Conservation (phyloP, 1,140 invertebrate species). For the Bombyx mandarina region DNA sequence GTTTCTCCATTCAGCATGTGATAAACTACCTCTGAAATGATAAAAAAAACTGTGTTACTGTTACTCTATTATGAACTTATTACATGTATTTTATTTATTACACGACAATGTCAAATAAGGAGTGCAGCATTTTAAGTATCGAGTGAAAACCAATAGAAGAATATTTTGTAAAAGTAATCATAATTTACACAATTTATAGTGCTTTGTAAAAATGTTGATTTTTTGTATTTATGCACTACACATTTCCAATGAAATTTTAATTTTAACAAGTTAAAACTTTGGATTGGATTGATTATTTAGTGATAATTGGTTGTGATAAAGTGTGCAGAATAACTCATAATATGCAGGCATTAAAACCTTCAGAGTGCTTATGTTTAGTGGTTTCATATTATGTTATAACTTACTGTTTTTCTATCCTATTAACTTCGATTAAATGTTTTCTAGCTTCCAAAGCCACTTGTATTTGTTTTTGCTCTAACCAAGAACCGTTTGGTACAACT, state of each 20-base stretch:
- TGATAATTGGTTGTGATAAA: background rate
- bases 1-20: conserved; percentile 73
- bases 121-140: too few species aligned
- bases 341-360: background rate
- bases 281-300: too few species aligned
- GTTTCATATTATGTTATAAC: conserved; percentile 1
- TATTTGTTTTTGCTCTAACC: conserved; percentile 74
- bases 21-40: conserved; percentile 61
- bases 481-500: conserved; percentile 71
- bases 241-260: too few species aligned
- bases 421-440: conserved; percentile 70
- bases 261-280: too few species aligned
- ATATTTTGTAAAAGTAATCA: too few species aligned
- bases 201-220: too few species aligned
- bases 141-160: too few species aligned
- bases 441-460: conserved; percentile 70
- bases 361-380: background rate
- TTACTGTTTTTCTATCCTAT: conserved; percentile 73
- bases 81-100: background rate
- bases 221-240: too few species aligned
- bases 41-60: too few species aligned
- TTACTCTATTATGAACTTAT: background rate
- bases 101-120: too few species aligned
- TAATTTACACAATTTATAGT: too few species aligned
- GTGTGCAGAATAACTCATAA: conserved; percentile 1